Evolutionary conservation across 2,888 invertebrate species (phyloP).

Genomic region (Trichopoda pennipes): DNA sequence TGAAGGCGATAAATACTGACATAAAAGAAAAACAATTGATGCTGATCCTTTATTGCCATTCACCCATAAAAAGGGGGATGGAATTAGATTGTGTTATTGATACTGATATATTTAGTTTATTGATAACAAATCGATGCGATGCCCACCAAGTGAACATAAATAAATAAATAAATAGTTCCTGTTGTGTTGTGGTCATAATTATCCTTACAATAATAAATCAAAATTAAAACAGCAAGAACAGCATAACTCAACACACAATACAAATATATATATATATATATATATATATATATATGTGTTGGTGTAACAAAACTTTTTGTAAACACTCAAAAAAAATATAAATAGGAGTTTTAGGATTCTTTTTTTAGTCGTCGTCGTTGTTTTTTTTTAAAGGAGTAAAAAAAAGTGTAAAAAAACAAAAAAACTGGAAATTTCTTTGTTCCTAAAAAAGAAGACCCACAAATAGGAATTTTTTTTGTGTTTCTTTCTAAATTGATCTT

Average conservation of each 20-base stretch:
- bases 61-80: conserved; percentile 37
- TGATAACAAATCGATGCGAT: conserved; percentile 48
- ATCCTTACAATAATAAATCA: conserved; percentile 63
- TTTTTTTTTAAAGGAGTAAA: too few species aligned
- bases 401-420: too few species aligned
- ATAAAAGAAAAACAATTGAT: conserved; percentile 44
- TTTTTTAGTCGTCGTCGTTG: too few species aligned
- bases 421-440: too few species aligned
- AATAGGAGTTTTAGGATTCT: neutral
- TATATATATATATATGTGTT: neutral
- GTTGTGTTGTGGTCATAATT: conserved; percentile 61
- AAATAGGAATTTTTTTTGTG: too few species aligned
- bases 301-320: neutral
- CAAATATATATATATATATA: neutral
- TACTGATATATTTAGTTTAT: conserved; percentile 11
- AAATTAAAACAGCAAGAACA: conserved; percentile 48
- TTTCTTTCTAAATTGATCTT: too few species aligned
- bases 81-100: conserved; percentile 29
- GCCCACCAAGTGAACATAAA: conserved; percentile 34
- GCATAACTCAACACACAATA: conserved; percentile 32
- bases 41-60: conserved; percentile 35
- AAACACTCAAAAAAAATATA: neutral
- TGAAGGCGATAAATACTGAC: conserved; percentile 13
- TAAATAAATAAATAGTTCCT: conserved; percentile 17
- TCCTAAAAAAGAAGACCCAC: too few species aligned